Evolutionary conservation across 1,140 invertebrate species (phyloP).

Genomic region (Samia ricini): DNA sequence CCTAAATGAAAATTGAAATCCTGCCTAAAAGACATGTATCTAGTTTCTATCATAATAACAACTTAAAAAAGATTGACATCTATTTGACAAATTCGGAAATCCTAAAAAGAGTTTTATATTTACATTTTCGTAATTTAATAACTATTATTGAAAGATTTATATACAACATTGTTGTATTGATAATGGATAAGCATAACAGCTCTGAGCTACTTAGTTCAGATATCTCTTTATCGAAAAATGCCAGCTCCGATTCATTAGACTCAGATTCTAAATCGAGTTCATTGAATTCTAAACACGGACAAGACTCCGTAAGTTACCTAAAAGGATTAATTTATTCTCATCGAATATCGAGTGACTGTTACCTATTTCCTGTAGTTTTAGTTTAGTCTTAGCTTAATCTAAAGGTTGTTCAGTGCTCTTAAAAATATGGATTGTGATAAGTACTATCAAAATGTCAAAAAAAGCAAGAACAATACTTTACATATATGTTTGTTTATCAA

Average conservation of each 20-base stretch:
- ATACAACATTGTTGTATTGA: constrained; percentile 2
- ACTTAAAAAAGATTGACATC: no score
- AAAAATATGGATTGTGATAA: background rate
- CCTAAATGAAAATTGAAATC: no score
- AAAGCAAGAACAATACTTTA: constrained; percentile 42
- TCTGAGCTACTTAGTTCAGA: constrained; percentile 73
- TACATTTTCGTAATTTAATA: background rate
- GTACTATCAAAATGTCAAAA: constrained; percentile 3
- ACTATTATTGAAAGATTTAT: background rate
- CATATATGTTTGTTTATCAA: constrained; percentile 68
- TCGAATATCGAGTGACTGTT: constrained; percentile 46
- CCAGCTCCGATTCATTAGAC: constrained; percentile 87
- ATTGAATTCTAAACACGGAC: constrained; percentile 87
- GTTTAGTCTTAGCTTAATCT: constrained; percentile 21
- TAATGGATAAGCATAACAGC: constrained; percentile 74
- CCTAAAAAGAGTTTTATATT: background rate
- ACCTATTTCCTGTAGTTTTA: constrained; percentile 50
- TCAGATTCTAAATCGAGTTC: constrained; percentile 89
- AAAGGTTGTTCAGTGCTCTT: background rate
- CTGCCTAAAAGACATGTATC: no score
- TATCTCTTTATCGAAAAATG: constrained; percentile 78
- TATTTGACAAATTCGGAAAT: background rate
- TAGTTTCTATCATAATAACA: no score
- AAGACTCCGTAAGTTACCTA: constrained; percentile 84
- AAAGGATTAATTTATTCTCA: constrained; percentile 77